A percentile compares a stretch with the other conserved stretches of the same genome.
Evolutionary conservation across 2,797 vertebrate genomes (phyloP).

Genomic region (Peromyscus melanophrys): DNA sequence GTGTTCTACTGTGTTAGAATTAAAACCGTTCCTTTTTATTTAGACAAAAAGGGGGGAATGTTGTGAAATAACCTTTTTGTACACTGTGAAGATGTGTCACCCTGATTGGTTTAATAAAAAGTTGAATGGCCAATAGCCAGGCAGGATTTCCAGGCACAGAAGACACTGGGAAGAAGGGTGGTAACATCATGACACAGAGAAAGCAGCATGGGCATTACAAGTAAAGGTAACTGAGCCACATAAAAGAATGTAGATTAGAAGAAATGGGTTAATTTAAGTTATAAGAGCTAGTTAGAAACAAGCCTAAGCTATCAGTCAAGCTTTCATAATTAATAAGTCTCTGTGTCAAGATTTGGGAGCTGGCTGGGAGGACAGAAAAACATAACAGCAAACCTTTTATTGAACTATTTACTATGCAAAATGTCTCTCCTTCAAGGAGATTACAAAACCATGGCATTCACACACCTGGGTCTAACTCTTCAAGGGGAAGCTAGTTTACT

Average conservation of each 20-base stretch:
- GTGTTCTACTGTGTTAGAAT: neutral
- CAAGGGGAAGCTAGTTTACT: neutral
- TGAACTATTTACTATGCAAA: conserved; percentile 70
- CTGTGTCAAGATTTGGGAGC: neutral
- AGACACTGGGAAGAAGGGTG: neutral
- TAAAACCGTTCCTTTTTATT: neutral
- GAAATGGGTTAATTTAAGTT: neutral
- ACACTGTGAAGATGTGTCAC: neutral
- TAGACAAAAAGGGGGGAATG: neutral
- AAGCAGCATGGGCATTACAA: neutral
- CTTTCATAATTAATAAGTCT: neutral
- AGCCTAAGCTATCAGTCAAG: neutral
- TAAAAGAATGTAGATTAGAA: neutral
- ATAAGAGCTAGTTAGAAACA: neutral
- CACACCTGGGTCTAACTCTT: conserved; percentile 60
- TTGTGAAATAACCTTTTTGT: neutral
- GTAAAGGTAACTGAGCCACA: neutral
- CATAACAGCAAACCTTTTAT: conserved; percentile 59
- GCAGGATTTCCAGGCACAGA: neutral
- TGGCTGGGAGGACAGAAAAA: neutral
- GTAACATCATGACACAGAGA: neutral
- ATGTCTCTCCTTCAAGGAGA: neutral
- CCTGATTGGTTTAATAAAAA: neutral
- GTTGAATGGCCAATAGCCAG: neutral
- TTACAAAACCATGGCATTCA: conserved; percentile 53